Base-by-base conservation (phyloP, 2,113 vertebrate genomes). In the Passerina amoena region DNA sequence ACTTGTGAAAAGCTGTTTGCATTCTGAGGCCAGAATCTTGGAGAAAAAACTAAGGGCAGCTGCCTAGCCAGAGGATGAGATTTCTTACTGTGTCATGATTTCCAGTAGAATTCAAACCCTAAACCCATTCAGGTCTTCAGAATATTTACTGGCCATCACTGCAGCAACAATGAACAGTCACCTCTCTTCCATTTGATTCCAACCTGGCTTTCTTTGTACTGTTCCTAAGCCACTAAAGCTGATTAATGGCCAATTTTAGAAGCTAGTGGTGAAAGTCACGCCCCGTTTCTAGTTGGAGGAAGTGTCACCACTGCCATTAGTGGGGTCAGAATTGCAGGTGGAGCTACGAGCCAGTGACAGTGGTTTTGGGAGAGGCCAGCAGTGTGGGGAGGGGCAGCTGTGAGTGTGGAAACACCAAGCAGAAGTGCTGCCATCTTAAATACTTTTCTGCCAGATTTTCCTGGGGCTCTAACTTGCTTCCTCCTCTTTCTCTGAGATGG, bases 171-270 rank as follows among this genome's bases (percentile, higher is more conserved):
- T 1, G 5, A 81, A n/a, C 60, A 83, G 75, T 37, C 80, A 78
- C 27, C 47, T 69, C 63, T 72, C 35, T 84, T 56, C 54, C 50
- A 14, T 57, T 82, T 33, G 47, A 65, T 82, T 78, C 72, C 72
- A 66, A 1, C 56, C 48, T 61, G 40, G 1, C 35, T 78, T 95
- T 88, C 85, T 75, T 88, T 94, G 72, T 1, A 7, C 19, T 51
- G 37, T 54, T 91, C 31, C 70, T 96, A 93, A 96, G 90, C 86
- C 76, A 71, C 47, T 81, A 86, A 96, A 94, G 86, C 93, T 96
- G 90, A 93, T 96, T 96, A 96, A 79, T 30, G 65, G 64, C 63
- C 71, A 75, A 28, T 83, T 95, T 94, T 97, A 95, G 93, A 93
- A 90, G 35, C 30, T 23, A 73, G 53, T 50, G 93, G 82, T 86